Evolutionary conservation across 2,888 invertebrate genomes (phyloP), one percentile per base, ranked within the genome.

Genomic region (Erebia aethiops): DNA sequence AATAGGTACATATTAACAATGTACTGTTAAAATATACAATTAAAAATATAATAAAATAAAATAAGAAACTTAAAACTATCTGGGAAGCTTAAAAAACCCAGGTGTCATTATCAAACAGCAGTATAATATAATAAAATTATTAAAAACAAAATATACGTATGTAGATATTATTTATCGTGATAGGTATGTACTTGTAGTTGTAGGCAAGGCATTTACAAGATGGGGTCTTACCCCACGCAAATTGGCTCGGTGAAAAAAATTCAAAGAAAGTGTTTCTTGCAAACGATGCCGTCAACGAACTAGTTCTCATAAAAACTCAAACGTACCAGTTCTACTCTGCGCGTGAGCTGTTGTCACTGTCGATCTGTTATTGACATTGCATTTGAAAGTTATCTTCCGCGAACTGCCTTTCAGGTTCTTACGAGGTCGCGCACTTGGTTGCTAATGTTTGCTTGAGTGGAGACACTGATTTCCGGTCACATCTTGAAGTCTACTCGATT

Each of bases 311-410:
- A 62, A 69, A 74, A 66, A 74, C 70, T 67, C 67, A 65, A 66
- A 52, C 71, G 76, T 78, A 76, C 75, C 63, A 76, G 61, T 67
- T 69, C 58, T 71, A 76, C 2, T n/a, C n/a, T n/a, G 52, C 13
- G 10, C 52, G 46, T 8, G 56, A 52, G 14, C 56, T 70, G 70
- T 71, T 72, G 72, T 78, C 74, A 71, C 73, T 78, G 75, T 74
- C 76, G 71, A 77, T 74, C 75, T 77, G 84, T 79, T 89, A 85
- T 89, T 89, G 89, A 87, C 87, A 87, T 86, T 87, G 85, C 83
- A 85, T 87, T 89, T 82, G 90, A 91, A 91, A 91, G 90, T 90
- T 81, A 84, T 85, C 84, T 87, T 87, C 85, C 83, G 82, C 81
- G 79, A 82, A 83, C 80, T 71, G 68, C 79, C 80, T 84, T 81